Evolutionary conservation across 2,888 invertebrate species (phyloP).

Genomic region (Antheraea yamamai): DNA sequence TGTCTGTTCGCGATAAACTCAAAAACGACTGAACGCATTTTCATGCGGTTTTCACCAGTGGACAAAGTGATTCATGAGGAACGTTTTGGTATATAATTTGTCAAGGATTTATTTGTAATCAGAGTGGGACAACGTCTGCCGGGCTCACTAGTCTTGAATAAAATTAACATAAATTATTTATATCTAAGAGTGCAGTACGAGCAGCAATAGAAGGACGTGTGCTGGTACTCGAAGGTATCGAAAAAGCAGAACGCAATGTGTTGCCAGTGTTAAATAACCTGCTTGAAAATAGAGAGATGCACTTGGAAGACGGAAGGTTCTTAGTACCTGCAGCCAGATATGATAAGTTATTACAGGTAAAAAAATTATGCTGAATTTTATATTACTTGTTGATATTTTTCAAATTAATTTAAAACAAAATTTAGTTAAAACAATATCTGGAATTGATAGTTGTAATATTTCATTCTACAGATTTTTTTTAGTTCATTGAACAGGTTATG

Average conservation of each 20-base stretch:
- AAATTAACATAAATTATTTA: not conserved
- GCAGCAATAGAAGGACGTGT: conserved; percentile 95
- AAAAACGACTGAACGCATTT: too few species aligned
- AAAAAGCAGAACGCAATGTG: conserved; percentile 98
- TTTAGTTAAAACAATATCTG: not conserved
- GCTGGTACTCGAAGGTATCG: conserved; percentile 96
- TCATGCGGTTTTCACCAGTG: too few species aligned
- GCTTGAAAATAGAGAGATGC: conserved; percentile 98
- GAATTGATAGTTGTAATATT: too few species aligned
- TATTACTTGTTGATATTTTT: not conserved
- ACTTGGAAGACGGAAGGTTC: conserved; percentile 97
- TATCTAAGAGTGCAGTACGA: conserved; percentile 91
- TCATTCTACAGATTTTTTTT: too few species aligned
- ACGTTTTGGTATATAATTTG: too few species aligned
- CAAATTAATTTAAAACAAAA: not conserved
- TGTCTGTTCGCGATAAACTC: too few species aligned
- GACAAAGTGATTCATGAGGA: too few species aligned
- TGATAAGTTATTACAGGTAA: conserved; percentile 92
- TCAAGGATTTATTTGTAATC: too few species aligned
- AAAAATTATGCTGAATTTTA: not conserved
- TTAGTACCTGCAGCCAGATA: conserved; percentile 94
- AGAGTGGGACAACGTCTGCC: too few species aligned
- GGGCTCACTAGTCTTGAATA: too few species aligned
- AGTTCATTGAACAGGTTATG: too few species aligned
- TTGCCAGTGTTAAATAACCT: conserved; percentile 97